Evolutionary conservation across 2,888 invertebrate genomes (phyloP).

Genomic region (Polyommatus iphigenia): DNA sequence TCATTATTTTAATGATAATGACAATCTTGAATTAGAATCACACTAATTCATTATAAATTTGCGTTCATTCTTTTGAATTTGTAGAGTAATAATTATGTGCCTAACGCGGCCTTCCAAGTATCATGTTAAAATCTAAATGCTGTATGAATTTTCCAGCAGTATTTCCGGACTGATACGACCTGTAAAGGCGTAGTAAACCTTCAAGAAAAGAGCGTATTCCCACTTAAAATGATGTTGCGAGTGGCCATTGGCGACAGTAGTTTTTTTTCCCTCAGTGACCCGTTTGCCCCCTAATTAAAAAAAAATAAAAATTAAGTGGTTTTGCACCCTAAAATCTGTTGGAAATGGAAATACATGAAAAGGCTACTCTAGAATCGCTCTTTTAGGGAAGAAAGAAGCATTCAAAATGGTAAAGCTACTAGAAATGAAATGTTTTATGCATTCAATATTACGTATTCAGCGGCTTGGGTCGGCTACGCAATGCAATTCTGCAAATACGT

Average conservation of each 20-base stretch:
- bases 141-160: no score
- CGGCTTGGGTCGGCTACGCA: slow-evolving; percentile 11
- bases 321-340: neutral
- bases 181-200: no score
- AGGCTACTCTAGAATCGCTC: neutral
- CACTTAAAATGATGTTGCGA: no score
- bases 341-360: neutral
- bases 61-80: neutral
- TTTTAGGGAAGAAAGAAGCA: neutral
- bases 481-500: slow-evolving; percentile 31
- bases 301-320: neutral
- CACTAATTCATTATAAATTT: neutral
- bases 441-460: slow-evolving; percentile 20
- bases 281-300: no score
- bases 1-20: slow-evolving; percentile 18
- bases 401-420: neutral
- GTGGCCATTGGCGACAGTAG: no score
- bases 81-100: neutral
- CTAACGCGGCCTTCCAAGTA: neutral
- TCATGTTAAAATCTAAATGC: neutral
- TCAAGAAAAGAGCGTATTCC: no score
- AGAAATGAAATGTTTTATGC: slow-evolving; percentile 18
- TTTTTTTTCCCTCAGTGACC: no score
- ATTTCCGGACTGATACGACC: no score
- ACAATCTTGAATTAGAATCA: slow-evolving; percentile 17